phyloP scores from a whole-genome alignment of 2,113 vertebrate species.

The Oplegnathus fasciatus region DNA sequence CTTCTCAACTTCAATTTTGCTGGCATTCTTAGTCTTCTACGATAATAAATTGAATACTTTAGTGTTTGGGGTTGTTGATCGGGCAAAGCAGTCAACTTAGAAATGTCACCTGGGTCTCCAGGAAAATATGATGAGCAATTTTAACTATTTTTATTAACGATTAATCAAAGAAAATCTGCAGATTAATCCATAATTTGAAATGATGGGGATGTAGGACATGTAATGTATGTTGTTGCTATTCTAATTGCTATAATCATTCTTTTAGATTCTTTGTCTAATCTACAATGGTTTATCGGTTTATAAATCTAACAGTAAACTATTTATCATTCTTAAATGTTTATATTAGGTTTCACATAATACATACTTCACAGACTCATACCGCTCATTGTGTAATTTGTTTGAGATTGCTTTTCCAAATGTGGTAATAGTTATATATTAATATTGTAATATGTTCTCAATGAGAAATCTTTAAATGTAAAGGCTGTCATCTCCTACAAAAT shows the following conservation, averaged over 20 bases:
- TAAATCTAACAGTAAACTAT: neutral
- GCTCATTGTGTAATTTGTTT: neutral
- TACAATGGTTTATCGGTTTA: neutral
- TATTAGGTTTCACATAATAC: neutral
- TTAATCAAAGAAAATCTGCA: too few relatives aligned
- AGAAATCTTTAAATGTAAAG: conserved; percentile 18
- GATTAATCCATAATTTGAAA: neutral
- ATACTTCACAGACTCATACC: neutral
- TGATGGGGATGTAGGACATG: neutral
- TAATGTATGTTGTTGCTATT: neutral
- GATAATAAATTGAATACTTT: neutral
- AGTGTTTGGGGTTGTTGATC: neutral
- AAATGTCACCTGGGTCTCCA: too few relatives aligned
- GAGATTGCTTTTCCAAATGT: neutral
- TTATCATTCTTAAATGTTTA: neutral
- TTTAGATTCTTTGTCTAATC: neutral
- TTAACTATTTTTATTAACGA: too few relatives aligned
- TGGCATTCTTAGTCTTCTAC: neutral
- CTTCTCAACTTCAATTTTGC: neutral
- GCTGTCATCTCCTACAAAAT: conserved; percentile 34
- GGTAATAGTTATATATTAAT: neutral
- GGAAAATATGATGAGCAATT: too few relatives aligned
- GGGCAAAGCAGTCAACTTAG: too few relatives aligned
- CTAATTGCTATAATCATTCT: neutral
- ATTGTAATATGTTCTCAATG: conserved; percentile 19